phyloP scores from a whole-genome alignment of 2,888 invertebrate species.

The Melipona beecheii region DNA sequence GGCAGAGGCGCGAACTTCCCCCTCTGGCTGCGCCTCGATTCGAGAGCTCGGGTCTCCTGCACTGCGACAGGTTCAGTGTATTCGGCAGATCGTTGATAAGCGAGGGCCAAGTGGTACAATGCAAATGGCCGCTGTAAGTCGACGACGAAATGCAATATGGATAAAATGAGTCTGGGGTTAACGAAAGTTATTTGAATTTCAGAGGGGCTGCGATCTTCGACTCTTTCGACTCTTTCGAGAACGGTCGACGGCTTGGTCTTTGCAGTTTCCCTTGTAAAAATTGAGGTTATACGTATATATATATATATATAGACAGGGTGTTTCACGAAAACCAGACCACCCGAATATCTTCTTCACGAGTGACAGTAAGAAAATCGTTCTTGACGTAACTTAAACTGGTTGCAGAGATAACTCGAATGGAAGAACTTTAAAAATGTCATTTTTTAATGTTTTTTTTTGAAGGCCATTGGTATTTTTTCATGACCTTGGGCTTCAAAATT shows the following conservation, averaged over 20 bases:
- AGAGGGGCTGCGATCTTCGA: slow-evolving; percentile 8
- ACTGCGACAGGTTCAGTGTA: slow-evolving; percentile 19
- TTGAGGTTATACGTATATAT: neutral
- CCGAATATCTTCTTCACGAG: too few species aligned
- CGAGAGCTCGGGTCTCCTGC: neutral
- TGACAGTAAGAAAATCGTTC: too few species aligned
- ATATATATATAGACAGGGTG: too few species aligned
- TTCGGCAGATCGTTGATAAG: slow-evolving; percentile 34
- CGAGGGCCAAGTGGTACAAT: slow-evolving; percentile 34
- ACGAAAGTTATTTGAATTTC: slow-evolving; percentile 53
- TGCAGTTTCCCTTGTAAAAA: neutral
- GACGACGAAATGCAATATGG: slow-evolving; percentile 46
- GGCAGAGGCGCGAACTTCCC: slow-evolving; percentile 2
- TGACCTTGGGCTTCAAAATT: too few species aligned
- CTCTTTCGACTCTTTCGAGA: neutral
- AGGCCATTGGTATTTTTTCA: too few species aligned
- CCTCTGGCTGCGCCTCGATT: slow-evolving; percentile 1
- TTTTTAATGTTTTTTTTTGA: too few species aligned
- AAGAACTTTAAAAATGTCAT: too few species aligned
- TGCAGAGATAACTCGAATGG: too few species aligned
- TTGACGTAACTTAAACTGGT: too few species aligned
- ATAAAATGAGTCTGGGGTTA: slow-evolving; percentile 35
- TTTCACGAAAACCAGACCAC: too few species aligned
- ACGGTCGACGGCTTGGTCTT: neutral
- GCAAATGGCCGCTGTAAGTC: slow-evolving; percentile 42